phyloP scores from a whole-genome alignment of 1,140 invertebrate species.

The Aphelenchoides fujianensis region DNA sequence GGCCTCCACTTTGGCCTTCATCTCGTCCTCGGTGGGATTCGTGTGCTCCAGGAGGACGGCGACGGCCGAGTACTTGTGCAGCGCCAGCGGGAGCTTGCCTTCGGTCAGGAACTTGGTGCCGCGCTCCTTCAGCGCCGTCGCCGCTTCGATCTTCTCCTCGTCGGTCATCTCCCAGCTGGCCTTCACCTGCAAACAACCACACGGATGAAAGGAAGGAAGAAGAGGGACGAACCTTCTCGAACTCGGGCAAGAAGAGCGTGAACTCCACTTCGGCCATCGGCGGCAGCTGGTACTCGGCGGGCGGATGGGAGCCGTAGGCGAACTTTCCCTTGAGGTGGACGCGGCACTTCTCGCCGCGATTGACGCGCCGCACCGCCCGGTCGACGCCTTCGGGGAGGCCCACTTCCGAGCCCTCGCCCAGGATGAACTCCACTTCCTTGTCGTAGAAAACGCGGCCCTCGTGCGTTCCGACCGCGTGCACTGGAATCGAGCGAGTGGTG shows the following conservation, averaged over 20 bases:
- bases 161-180: conserved; percentile 78
- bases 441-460: conserved; percentile 72
- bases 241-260: conserved; percentile 67
- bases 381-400: conserved; percentile 80
- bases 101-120: conserved; percentile 85
- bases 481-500: conserved; percentile 65
- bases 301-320: conserved; percentile 76
- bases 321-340: conserved; percentile 74
- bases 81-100: conserved; percentile 75
- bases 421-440: conserved; percentile 74
- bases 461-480: conserved; percentile 75
- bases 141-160: conserved; percentile 76
- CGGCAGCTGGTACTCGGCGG: conserved; percentile 74
- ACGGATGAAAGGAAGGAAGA: conserved; percentile 20
- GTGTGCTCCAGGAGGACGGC: conserved; percentile 67
- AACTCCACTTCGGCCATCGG: conserved; percentile 76
- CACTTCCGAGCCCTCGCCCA: conserved; percentile 79
- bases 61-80: conserved; percentile 82
- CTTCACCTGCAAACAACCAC: conserved; percentile 68
- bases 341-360: conserved; percentile 75
- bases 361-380: conserved; percentile 77
- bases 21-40: conserved; percentile 51
- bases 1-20: conserved; percentile 22
- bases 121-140: conserved; percentile 77
- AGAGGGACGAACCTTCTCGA: conserved; percentile 72